Conservation (phyloP, 2,797 vertebrate species). For the Calcarius lapponicus region DNA sequence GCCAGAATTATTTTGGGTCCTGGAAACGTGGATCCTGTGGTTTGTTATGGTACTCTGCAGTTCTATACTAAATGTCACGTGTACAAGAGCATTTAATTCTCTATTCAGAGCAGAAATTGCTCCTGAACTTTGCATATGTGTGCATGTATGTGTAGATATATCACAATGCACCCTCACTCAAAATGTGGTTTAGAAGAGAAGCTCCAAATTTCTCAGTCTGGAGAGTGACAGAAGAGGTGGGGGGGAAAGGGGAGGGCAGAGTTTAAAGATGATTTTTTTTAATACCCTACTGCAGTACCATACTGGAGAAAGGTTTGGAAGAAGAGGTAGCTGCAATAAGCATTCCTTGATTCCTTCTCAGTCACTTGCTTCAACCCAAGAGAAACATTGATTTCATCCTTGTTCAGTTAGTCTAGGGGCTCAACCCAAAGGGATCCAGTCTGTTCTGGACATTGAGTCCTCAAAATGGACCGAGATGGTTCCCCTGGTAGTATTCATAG, state of each 20-base stretch:
- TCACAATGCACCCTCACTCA: neutral
- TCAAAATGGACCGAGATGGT: neutral
- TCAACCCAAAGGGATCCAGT: neutral
- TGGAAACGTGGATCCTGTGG: neutral
- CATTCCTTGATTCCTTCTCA: neutral
- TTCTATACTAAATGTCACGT: neutral
- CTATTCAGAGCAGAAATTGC: neutral
- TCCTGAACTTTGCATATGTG: neutral
- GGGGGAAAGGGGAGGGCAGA: rapidly evolving
- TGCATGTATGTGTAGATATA: neutral
- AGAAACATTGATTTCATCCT: neutral
- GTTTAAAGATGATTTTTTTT: neutral
- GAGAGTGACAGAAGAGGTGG: neutral
- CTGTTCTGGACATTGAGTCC: neutral
- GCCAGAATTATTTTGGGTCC: neutral
- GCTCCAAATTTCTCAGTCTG: neutral
- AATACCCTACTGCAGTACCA: neutral
- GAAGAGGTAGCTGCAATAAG: neutral
- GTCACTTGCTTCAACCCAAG: neutral
- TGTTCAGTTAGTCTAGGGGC: neutral
- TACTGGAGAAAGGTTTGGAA: neutral
- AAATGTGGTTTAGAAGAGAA: neutral
- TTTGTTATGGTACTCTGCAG: neutral
- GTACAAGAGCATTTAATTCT: neutral
- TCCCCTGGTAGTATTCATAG: neutral